A percentile compares a stretch with the other conserved stretches of the same genome.
Evolutionary conservation across 2,888 invertebrate species (phyloP).

Genomic region (Diogma glabrata): DNA sequence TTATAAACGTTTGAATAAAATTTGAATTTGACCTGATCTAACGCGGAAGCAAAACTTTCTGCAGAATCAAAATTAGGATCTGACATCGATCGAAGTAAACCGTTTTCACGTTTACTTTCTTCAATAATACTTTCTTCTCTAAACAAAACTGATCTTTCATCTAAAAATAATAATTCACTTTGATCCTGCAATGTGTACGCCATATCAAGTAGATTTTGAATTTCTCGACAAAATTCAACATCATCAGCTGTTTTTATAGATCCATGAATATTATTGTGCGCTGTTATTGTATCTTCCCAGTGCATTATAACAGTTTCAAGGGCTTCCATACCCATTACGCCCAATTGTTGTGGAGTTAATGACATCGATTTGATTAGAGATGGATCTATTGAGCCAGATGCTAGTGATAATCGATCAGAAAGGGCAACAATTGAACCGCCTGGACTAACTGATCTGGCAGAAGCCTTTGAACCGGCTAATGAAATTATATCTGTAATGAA

Average conservation of each 20-base stretch:
- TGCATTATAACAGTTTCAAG: constrained; percentile 82
- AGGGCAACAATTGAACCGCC: constrained; percentile 43
- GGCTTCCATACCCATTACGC: constrained; percentile 91
- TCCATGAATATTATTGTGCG: constrained; percentile 43
- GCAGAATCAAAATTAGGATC: constrained; percentile 69
- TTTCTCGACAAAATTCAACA: constrained; percentile 70
- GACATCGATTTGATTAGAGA: constrained; percentile 41
- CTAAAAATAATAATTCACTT: constrained; percentile 76
- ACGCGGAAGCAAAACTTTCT: constrained; percentile 93
- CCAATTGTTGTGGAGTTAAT: constrained; percentile 76
- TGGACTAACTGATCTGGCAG: constrained; percentile 45
- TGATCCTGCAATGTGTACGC: constrained; percentile 78
- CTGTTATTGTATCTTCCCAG: constrained; percentile 89
- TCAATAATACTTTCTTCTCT: constrained; percentile 59
- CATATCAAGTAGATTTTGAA: constrained; percentile 62
- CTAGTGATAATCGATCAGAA: constrained; percentile 55
- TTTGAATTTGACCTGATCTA: constrained; percentile 60
- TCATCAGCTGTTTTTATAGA: constrained; percentile 73
- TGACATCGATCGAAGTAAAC: constrained; percentile 32
- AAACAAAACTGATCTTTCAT: constrained; percentile 79
- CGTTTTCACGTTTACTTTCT: constrained; percentile 27
- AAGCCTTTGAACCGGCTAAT: constrained; percentile 53
- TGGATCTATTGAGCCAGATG: constrained; percentile 53
- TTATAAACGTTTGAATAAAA: neutral
- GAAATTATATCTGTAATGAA: constrained; percentile 43